A percentile compares a stretch with the other conserved stretches of the same genome.
Conservation (phyloP, 2,888 invertebrate species). For the Leptinotarsa peninsularis region DNA sequence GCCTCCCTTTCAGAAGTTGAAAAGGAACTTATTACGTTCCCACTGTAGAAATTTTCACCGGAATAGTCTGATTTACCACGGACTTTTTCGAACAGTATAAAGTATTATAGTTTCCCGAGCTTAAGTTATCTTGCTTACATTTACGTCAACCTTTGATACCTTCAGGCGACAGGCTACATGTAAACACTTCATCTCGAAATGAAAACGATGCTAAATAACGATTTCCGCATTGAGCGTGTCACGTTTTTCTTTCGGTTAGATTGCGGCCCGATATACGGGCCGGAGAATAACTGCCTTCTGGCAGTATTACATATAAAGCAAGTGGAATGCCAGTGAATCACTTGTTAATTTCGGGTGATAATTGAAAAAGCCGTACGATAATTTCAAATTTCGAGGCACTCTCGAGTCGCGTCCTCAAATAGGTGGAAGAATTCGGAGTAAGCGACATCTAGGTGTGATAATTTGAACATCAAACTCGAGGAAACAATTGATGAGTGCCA, state of each 20-base stretch:
- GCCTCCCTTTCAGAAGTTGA: too few relatives aligned
- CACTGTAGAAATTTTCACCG: too few relatives aligned
- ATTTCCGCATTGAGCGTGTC: conserved; percentile 33
- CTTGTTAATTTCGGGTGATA: not conserved
- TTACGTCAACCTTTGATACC: conserved; percentile 8
- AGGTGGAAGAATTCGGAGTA: too few relatives aligned
- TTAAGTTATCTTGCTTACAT: not conserved
- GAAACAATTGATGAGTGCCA: too few relatives aligned
- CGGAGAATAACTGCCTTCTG: not conserved
- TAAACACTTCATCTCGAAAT: conserved; percentile 26
- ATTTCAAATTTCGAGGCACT: too few relatives aligned
- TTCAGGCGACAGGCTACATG: not conserved
- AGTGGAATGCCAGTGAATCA: not conserved
- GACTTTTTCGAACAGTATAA: not conserved
- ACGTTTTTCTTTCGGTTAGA: conserved; percentile 20
- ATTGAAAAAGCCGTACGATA: not conserved
- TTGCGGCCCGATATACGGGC: not conserved
- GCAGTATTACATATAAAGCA: not conserved
- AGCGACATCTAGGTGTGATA: too few relatives aligned
- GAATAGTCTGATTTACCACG: too few relatives aligned
- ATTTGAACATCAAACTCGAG: too few relatives aligned
- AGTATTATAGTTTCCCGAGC: not conserved
- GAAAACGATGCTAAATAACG: conserved; percentile 21
- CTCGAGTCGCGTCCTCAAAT: too few relatives aligned
- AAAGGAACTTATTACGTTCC: not conserved